Base-by-base conservation (phyloP, 2,113 vertebrate genomes). In the Dipodomys ordii region DNA sequence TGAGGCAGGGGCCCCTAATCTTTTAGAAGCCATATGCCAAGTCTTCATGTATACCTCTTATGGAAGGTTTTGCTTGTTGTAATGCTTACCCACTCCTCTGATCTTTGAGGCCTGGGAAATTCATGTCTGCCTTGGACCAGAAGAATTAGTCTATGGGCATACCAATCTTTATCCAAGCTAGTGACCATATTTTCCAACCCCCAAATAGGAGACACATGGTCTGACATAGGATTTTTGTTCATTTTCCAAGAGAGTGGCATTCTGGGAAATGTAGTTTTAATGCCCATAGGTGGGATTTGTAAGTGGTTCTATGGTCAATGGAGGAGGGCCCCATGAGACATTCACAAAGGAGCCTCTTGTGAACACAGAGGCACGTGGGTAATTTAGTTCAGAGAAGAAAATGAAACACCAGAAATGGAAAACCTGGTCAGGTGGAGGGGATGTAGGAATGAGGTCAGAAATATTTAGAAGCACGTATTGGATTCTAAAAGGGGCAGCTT, bases 211-310 rank as follows among this genome's bases (percentile, higher is more conserved):
- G 92, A 92, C 97, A 97, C 92, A 93, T 96, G 90, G 92, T 81
- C 76, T 88, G 79, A 96, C 95, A 96, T 7, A 92, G 57, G 90
- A 76, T 71, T 94, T 94, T 94, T 85, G 78, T 79, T 95, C 84
- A 94, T 85, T 25, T 83, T 95, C 92, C 92, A 49, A 62, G 60
- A 44, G 44, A 92, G 88, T 25, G 68, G 96, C 82, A 96, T 87
- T 60, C 85, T 97, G 97, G 97, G 97, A 97, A 83, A 93, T 93
- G 97, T 97, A 97, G 97, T 97, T 96, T 96, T 8, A 8, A 15
- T 16, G 88, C 28, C 5, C 35, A 32, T 10, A 25, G 32, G 73
- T 83, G 27, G 91, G 49, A 35, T 72, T 94, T 78, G 88, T 87
- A 71, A 82, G 49, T 15, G 28, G 53, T 85, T 90, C n/a, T 11